Evolutionary conservation across 2,113 vertebrate species (phyloP).

Genomic region (Camarhynchus parvulus): DNA sequence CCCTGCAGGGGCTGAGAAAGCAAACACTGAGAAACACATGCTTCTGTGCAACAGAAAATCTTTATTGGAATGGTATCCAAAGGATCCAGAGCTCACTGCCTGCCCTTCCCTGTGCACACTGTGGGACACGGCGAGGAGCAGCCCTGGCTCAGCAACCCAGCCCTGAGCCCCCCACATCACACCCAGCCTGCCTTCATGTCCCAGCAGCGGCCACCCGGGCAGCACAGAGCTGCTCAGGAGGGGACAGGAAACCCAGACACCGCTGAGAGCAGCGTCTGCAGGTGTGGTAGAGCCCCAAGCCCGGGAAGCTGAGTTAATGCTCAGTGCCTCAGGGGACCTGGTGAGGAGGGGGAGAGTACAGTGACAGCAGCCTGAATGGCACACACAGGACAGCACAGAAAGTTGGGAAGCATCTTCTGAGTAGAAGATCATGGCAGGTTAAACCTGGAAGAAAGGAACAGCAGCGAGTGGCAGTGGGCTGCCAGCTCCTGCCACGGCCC

Average conservation of each 20-base stretch:
- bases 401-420: not conserved
- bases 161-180: not conserved
- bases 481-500: not conserved
- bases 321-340: not conserved
- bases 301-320: not conserved
- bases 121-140: accelerated
- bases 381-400: not conserved
- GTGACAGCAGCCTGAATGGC: not conserved
- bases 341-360: not conserved
- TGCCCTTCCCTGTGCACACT: not conserved
- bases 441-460: not conserved
- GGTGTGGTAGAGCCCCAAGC: not conserved
- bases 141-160: not conserved
- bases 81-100: not conserved
- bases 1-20: not conserved
- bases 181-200: not conserved
- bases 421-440: not conserved
- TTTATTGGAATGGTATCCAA: constrained; percentile 61
- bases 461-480: not conserved
- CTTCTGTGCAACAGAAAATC: constrained; percentile 57
- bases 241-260: not conserved
- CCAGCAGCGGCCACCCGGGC: not conserved
- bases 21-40: not conserved
- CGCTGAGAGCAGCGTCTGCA: not conserved
- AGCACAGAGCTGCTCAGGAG: not conserved